Percentiles rank a stretch among this genome's conserved stretches.
These are phyloP conservation scores for Hucho hucho DNA, from an alignment of 2,113 vertebrate species.

Conservation along the genomic window DNA sequence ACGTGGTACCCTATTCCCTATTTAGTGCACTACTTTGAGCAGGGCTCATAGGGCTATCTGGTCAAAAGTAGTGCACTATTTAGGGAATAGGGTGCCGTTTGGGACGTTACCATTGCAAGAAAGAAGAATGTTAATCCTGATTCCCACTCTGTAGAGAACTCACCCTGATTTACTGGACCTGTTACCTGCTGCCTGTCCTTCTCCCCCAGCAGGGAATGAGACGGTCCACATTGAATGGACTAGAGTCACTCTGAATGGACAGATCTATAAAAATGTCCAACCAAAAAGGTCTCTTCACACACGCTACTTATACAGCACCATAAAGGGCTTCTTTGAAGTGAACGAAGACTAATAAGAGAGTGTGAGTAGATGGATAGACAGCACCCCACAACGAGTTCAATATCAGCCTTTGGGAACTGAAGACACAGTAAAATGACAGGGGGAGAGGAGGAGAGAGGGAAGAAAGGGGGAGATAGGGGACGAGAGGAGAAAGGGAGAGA, in stretches of 20 bases:
- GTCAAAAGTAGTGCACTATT: too few species aligned
- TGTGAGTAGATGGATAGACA: too few species aligned
- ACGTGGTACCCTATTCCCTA: too few species aligned
- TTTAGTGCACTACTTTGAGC: too few species aligned
- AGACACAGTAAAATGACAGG: background rate
- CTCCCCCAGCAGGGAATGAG: slow-evolving; percentile 58
- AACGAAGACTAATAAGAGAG: too few species aligned
- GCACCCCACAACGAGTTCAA: too few species aligned
- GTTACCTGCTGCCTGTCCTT: slow-evolving; percentile 6
- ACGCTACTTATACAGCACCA: too few species aligned
- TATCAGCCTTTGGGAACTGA: background rate
- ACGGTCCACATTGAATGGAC: slow-evolving; percentile 44
- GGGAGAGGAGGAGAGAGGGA: background rate
- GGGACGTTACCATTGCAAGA: slow-evolving; percentile 27
- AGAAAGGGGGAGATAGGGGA: background rate
- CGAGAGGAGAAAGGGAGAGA: background rate
- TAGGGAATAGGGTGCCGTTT: too few species aligned
- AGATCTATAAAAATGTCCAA: slow-evolving; percentile 35
- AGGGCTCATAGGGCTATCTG: too few species aligned
- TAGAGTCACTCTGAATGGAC: slow-evolving; percentile 34
- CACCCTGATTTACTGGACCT: slow-evolving; percentile 48
- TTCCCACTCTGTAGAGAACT: slow-evolving; percentile 34
- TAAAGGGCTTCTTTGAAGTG: too few species aligned
- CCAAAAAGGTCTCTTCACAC: background rate
- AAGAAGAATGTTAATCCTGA: slow-evolving; percentile 74